Base-by-base conservation (phyloP, 2,888 invertebrate species). In the Diaphora mendica region DNA sequence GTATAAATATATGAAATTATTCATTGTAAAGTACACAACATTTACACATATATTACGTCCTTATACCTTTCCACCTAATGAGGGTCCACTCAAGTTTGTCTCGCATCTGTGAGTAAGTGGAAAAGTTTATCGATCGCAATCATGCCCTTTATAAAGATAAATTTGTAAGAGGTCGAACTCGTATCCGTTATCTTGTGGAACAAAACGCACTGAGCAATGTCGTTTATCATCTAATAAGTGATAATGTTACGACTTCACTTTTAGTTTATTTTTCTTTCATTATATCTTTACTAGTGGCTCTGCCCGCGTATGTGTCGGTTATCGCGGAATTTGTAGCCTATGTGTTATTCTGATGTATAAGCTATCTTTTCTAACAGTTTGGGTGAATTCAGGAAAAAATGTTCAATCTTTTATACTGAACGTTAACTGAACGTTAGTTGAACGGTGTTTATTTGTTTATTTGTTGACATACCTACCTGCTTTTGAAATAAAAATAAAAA, bases 101-200 rank as follows among this genome's bases (percentile, higher is more conserved):
- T 15, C 65, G 20, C 48, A 51, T 65, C 59, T 26, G 30, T 55
- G 44, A 42, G 65, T 73, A 69, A 70, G 73, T 66, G 51, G 11
- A 67, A 73, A 73, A 70, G 42, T 65, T 65, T 42, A 55, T 17
- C 64, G 69, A 64, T 70, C 35, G 64, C 30, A 59, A 69, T 66
- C 44, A 65, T 64, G 68, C 48, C 39, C 42, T 68, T 73, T 69
- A 69, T 69, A 65, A 68, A 72, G 64, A 73, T 68, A 72, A 64
- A 68, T 64, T 72, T 72, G 39, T 69, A 59, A 44, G 30, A 73
- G 64, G 23, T 69, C 55, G 20, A 39, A 55, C 55, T 64, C 33
- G 64, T 65, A 73, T 69, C 42, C 33, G 30, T 51, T 69, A 62
- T 65, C 64, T 73, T 44, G 35, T 30, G 35, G 26, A 68, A 26